phyloP scores from a whole-genome alignment of 2,797 vertebrate genomes.

The Glossophaga mutica region DNA sequence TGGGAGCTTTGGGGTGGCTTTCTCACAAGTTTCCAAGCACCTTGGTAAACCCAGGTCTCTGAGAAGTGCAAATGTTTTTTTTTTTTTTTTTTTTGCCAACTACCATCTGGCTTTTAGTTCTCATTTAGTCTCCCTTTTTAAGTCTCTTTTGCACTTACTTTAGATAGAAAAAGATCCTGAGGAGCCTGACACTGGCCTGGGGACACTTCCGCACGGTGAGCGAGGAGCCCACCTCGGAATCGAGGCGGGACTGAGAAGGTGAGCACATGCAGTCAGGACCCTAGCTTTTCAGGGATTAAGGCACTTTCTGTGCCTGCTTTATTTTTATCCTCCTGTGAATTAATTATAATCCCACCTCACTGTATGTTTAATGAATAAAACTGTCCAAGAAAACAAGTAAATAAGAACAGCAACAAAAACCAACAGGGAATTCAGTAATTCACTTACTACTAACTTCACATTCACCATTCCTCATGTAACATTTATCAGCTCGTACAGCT shows the following conservation, averaged over 20 bases:
- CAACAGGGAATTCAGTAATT: neutral
- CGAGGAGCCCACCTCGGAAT: neutral
- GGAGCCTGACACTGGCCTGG: neutral
- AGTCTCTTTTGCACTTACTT: neutral
- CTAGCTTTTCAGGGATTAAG: neutral
- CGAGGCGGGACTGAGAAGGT: neutral
- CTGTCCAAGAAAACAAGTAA: neutral
- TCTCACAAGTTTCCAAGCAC: neutral
- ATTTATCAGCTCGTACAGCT: neutral
- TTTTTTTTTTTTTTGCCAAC: neutral
- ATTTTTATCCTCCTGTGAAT: neutral
- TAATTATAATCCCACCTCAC: neutral
- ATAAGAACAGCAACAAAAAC: neutral
- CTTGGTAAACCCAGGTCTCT: neutral
- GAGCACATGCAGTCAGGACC: rapidly evolving
- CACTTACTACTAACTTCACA: neutral
- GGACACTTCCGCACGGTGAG: neutral
- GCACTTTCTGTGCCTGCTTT: neutral
- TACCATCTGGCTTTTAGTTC: neutral
- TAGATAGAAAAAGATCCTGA: neutral
- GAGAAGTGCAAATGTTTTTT: neutral
- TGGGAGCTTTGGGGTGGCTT: neutral
- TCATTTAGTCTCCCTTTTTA: neutral
- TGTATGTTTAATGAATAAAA: neutral
- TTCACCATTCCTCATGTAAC: neutral